A percentile compares a stretch with the other conserved stretches of the same genome.
Conservation (phyloP, 2,113 vertebrate species). For the Platysteira castanea region DNA sequence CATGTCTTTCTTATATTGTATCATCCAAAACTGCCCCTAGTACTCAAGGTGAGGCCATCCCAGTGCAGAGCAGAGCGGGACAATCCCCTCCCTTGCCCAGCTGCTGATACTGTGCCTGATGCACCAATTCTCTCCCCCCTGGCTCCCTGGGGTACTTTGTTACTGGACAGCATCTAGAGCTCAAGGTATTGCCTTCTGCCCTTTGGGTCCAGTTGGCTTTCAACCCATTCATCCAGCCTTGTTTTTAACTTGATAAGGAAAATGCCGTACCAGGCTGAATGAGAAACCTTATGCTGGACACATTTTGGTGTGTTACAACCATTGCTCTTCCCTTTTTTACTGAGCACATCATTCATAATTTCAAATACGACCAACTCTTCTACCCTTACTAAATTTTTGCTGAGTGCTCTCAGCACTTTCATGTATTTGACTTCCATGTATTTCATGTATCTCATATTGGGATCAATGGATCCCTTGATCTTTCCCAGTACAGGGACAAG, state of each 20-base stretch:
- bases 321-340: background rate
- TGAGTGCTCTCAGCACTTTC: background rate
- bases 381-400: background rate
- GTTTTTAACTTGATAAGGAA: background rate
- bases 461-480: background rate
- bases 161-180: background rate
- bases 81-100: background rate
- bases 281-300: background rate
- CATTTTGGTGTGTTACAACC: background rate
- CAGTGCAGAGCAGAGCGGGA: fast-evolving
- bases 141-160: background rate
- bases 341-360: fast-evolving
- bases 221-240: background rate
- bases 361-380: background rate
- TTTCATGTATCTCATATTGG: too few relatives aligned
- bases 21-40: background rate
- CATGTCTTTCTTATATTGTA: background rate
- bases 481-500: background rate
- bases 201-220: background rate
- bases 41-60: fast-evolving
- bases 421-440: background rate
- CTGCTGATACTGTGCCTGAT: background rate
- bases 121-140: fast-evolving
- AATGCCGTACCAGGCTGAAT: background rate
- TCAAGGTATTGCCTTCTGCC: background rate